These are phyloP conservation scores for Petrocephalus schoutedeni DNA, from an alignment of 2,797 vertebrate genomes.

Conservation along the genomic window DNA sequence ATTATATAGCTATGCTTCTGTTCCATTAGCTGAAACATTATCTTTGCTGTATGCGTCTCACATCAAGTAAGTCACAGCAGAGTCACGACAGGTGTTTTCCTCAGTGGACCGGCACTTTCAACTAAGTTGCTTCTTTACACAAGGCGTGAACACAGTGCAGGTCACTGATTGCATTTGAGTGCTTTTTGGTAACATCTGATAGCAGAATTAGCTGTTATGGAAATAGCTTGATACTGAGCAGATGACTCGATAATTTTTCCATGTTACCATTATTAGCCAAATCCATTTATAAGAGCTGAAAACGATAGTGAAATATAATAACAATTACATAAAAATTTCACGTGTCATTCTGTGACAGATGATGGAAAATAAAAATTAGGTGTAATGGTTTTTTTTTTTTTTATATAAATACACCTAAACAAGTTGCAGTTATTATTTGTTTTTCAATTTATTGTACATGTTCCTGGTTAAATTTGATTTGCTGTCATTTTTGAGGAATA, in stretches of 20 bases:
- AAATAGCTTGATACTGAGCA: neutral
- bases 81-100: neutral
- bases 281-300: neutral
- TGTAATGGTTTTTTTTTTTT: neutral
- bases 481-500: conserved; percentile 16
- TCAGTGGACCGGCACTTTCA: neutral
- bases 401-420: neutral
- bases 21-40: neutral
- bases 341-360: conserved; percentile 2
- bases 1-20: neutral
- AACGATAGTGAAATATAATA: neutral
- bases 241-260: neutral
- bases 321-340: neutral
- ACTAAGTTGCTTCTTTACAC: neutral
- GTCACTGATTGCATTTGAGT: too few relatives aligned
- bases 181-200: neutral
- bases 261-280: neutral
- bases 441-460: neutral
- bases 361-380: neutral
- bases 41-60: neutral
- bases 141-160: too few relatives aligned
- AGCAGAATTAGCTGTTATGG: neutral
- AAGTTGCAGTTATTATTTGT: neutral
- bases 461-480: neutral
- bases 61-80: neutral